Evolutionary conservation across 2,888 invertebrate genomes (phyloP), one percentile per base, ranked within the genome.

Genomic region (Hermaeophaga mercurialis): DNA sequence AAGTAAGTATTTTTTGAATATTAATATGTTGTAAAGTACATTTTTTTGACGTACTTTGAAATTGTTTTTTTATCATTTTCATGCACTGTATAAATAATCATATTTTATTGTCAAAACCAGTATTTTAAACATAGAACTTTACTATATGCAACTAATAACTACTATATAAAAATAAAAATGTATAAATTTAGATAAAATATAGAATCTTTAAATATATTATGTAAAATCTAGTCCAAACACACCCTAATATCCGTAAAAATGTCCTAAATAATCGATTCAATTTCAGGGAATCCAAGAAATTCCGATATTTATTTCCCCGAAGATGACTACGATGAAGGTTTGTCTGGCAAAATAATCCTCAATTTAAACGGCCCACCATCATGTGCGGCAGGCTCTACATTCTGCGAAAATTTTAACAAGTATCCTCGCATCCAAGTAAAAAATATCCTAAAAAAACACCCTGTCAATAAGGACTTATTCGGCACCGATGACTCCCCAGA

Each of bases 361-460:
- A 15, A 17, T 15, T 17, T 45, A 2, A 19, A 45, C 9, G n/a
- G 11, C 8, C 15, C 48, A 6, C 48, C 48, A 14, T 8, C 48
- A 7, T 48, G 48, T 17, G 38, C 36, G 17, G 18, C 15, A 15
- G 34, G 9, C 17, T 11, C 22, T 3, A 39, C 48, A 7, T 48
- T 28, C 17, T 48, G 48, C 8, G 48, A 48, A 39, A n/a, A 48
- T 18, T 48, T 38, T 39, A 8, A 12, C 7, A 26, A 38, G 3
- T 48, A 48, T 9, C 48, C 48, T 2, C 26, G 38, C 7, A 11
- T 28, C 3, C 18, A 38, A 15, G n/a, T 48, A 7, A 15, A 38
- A 18, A 24, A 39, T 17, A 11, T 39, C 12, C 18, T 48, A 8
- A n/a, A 28, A 3, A 5, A 18, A 9, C 28, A 48, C 15, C 7